Evolutionary conservation across 2,113 vertebrate genomes (phyloP), one percentile per base, ranked within the genome.

Genomic region (mouse (Mus musculus)): DNA sequence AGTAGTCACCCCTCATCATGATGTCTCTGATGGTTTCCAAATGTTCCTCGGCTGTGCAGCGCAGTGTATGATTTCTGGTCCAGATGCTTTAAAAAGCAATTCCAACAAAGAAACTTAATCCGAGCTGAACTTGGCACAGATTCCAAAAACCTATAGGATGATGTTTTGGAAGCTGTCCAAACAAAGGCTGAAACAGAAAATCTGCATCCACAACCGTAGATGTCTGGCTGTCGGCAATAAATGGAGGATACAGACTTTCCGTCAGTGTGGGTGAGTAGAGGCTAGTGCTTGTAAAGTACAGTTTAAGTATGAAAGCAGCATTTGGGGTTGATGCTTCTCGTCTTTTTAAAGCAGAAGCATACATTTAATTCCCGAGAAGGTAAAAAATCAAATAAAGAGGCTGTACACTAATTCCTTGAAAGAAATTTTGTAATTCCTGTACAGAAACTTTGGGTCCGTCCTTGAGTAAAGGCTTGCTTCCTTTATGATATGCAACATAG

Each of bases 81-180:
- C 98, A 98, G 98, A 98, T 98, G 98, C 98, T 98, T 98, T 98
- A 98, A 98, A 97, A 98, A 98, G 97, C 97, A 98, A 96, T 97
- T 98, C 98, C 98, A 98, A 98, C 98, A 98, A 98, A 98, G 98
- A 98, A 98, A 98, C 97, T 98, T 98, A 98, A 99, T 98, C 98
- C 98, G 97, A 98, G 97, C 97, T 97, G 96, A 97, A 98, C 97
- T 98, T 99, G 98, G 98, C 98, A 98, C 97, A 93, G 97, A 97
- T 97, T 98, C 98, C 88, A 94, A 90, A 85, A 98, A 95, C 85
- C 95, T 96, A 96, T n/a, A 98, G 96, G 97, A 98, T 90, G 96
- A 98, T 98, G 96, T 98, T 98, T 98, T 98, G 98, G 98, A 98
- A 98, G 97, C 97, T 82, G 97, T 98, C 98, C 98, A 98, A 98